Conservation (phyloP, 2,888 invertebrate species). For the Diarsia mendica region DNA sequence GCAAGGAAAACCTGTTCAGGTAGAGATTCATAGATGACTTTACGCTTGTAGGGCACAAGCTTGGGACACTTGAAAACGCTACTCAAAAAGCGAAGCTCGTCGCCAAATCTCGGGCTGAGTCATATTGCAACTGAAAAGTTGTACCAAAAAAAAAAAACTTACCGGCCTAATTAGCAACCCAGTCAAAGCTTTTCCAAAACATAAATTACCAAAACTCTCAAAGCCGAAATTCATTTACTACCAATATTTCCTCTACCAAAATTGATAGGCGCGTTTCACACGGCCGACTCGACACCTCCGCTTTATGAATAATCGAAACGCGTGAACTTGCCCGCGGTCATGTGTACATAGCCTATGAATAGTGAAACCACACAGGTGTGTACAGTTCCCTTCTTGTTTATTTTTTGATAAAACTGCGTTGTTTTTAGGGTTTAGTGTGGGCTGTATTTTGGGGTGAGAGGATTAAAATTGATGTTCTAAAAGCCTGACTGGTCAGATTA, state of each 20-base stretch:
- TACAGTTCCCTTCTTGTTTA: conserved; percentile 58
- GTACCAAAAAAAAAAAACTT: not conserved
- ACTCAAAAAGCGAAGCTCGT: too few relatives aligned
- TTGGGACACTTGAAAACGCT: too few relatives aligned
- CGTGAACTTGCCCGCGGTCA: conserved; percentile 75
- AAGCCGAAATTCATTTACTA: conserved; percentile 37
- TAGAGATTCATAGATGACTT: too few relatives aligned
- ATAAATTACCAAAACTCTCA: not conserved
- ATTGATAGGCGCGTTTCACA: conserved; percentile 60
- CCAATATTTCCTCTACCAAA: conserved; percentile 42
- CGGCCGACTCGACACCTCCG: conserved; percentile 74
- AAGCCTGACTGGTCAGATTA: too few relatives aligned
- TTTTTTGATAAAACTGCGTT: conserved; percentile 55
- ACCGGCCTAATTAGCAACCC: not conserved
- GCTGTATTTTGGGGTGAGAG: conserved; percentile 11
- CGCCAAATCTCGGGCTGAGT: too few relatives aligned
- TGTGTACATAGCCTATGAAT: conserved; percentile 73
- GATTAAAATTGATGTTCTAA: conserved; percentile 13
- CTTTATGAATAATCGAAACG: conserved; percentile 80
- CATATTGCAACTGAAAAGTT: too few relatives aligned
- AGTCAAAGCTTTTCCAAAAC: not conserved
- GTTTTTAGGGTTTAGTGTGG: conserved; percentile 34
- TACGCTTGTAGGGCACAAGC: too few relatives aligned
- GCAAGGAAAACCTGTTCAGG: too few relatives aligned
- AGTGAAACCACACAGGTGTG: conserved; percentile 62